Evolutionary conservation across 2,113 vertebrate genomes (phyloP).

Genomic region (Hydropotes inermis): DNA sequence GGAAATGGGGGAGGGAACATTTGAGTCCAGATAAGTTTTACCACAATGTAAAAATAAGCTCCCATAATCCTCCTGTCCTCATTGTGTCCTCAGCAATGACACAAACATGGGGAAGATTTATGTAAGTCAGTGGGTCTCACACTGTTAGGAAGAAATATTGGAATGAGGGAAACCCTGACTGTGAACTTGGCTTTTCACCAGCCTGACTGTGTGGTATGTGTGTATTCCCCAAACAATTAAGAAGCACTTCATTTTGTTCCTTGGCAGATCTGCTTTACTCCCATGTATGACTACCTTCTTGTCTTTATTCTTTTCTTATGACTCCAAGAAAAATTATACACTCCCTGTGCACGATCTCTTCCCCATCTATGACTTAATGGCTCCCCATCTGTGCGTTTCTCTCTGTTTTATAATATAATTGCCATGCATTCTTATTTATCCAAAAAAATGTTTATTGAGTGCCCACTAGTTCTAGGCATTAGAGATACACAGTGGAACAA

Average conservation of each 20-base stretch:
- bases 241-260: background rate
- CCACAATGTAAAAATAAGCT: slow-evolving; percentile 68
- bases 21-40: slow-evolving; percentile 69
- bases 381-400: background rate
- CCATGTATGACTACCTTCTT: background rate
- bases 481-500: background rate
- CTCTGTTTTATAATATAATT: slow-evolving; percentile 16
- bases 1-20: slow-evolving; percentile 28
- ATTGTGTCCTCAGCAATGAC: slow-evolving; percentile 58
- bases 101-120: slow-evolving; percentile 67
- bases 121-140: slow-evolving; percentile 12
- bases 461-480: background rate
- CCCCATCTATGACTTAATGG: background rate
- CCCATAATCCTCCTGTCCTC: slow-evolving; percentile 46
- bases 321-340: background rate
- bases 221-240: background rate
- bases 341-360: background rate
- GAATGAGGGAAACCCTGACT: background rate
- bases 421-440: background rate
- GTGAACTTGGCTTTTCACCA: background rate
- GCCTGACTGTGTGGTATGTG: background rate
- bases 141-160: background rate
- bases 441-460: background rate
- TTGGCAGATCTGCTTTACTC: background rate
- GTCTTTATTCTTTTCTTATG: background rate